Percentiles rank a stretch among this genome's conserved stretches.
Evolutionary conservation across 2,888 invertebrate species (phyloP).

Genomic region (Epistrophella euchroma): DNA sequence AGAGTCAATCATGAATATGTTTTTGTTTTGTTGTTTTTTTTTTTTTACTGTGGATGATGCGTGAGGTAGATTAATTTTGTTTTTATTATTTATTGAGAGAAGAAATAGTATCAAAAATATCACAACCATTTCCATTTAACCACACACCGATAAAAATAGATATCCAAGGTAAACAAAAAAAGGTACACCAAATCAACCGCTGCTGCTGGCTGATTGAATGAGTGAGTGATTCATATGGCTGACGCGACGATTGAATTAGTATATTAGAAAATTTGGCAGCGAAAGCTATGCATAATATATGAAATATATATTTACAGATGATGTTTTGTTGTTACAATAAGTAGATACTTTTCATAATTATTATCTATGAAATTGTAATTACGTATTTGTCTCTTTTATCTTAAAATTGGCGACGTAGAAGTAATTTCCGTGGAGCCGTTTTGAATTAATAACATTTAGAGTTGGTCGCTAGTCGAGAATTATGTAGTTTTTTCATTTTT

Average conservation of each 20-base stretch:
- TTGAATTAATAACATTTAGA: constrained; percentile 47
- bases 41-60: constrained; percentile 1
- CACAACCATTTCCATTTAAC: constrained; percentile 62
- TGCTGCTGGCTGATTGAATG: constrained; percentile 48
- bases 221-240: constrained; percentile 63
- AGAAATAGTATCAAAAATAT: constrained; percentile 58
- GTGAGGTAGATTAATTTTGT: constrained; percentile 31
- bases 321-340: constrained; percentile 16
- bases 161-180: constrained; percentile 72
- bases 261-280: constrained; percentile 62
- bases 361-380: constrained; percentile 16
- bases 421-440: constrained; percentile 49
- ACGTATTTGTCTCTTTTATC: constrained; percentile 47
- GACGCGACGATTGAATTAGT: constrained; percentile 57
- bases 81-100: constrained; percentile 39
- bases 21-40: constrained; percentile 16
- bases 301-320: background rate
- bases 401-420: constrained; percentile 50
- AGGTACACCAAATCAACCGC: constrained; percentile 34
- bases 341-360: constrained; percentile 15
- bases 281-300: constrained; percentile 49
- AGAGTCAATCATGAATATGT: constrained; percentile 30
- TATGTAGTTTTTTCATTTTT: constrained; percentile 1
- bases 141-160: constrained; percentile 71
- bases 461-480: constrained; percentile 7